Conservation (phyloP, 2,113 vertebrate genomes). For the Oreocharis arfaki region DNA sequence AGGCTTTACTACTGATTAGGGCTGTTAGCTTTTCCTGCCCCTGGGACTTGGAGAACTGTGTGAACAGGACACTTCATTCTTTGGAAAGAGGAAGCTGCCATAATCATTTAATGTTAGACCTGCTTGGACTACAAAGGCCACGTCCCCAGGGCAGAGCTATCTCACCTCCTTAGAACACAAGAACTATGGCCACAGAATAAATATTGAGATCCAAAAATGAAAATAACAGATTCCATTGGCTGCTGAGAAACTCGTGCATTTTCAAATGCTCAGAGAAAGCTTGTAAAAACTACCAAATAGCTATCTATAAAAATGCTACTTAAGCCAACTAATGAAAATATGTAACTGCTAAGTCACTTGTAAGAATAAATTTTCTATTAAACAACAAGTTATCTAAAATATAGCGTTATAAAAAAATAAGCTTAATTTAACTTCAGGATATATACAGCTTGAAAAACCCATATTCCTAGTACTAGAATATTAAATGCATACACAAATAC, state of each 20-base stretch:
- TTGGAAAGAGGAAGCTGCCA: neutral
- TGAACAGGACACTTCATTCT: neutral
- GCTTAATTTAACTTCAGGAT: neutral
- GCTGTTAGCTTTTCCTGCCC: neutral
- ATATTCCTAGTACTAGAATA: neutral
- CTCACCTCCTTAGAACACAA: neutral
- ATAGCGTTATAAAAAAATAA: neutral
- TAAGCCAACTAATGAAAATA: neutral
- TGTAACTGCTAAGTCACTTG: neutral
- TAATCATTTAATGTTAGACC: neutral
- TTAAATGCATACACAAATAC: slow-evolving; percentile 1
- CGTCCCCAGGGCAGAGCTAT: neutral
- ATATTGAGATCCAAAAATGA: neutral
- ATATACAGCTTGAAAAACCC: neutral
- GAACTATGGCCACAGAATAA: neutral
- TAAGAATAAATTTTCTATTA: neutral
- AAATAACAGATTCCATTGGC: neutral
- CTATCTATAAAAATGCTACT: neutral
- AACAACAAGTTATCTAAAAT: neutral
- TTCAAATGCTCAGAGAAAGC: neutral
- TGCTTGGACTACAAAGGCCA: neutral
- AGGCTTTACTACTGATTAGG: neutral
- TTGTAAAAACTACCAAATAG: neutral
- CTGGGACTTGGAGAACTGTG: neutral
- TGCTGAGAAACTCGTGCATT: neutral